Conservation (phyloP, 2,888 invertebrate species). For the Hypena proboscidalis region DNA sequence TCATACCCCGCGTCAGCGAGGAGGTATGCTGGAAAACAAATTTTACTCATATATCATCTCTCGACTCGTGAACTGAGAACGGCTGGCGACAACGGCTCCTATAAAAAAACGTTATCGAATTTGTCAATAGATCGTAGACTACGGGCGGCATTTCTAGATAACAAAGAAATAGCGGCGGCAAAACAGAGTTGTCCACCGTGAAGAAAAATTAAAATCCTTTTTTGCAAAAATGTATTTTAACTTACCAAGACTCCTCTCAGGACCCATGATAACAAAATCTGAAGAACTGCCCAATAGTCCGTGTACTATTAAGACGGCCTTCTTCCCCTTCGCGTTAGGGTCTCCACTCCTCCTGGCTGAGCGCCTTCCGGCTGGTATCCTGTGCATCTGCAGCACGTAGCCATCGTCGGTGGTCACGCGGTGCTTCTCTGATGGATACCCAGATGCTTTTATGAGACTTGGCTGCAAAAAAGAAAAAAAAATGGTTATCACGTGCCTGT, state of each 20-base stretch:
- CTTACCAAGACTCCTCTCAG: constrained; percentile 86
- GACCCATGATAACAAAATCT: constrained; percentile 89
- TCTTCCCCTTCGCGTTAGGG: constrained; percentile 61
- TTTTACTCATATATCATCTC: too few relatives aligned
- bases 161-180: too few relatives aligned
- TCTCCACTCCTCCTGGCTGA: constrained; percentile 54
- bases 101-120: too few relatives aligned
- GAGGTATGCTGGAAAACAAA: constrained; percentile 78
- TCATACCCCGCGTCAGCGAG: constrained; percentile 86
- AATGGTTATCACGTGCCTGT: too few relatives aligned
- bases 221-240: too few relatives aligned
- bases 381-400: constrained; percentile 86
- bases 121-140: too few relatives aligned
- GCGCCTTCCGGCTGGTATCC: constrained; percentile 82
- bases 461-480: constrained; percentile 61
- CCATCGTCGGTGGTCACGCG: constrained; percentile 84
- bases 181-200: too few relatives aligned
- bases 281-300: constrained; percentile 88
- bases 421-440: constrained; percentile 82
- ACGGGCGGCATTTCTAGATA: too few relatives aligned
- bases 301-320: constrained; percentile 81
- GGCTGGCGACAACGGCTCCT: too few relatives aligned
- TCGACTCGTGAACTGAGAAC: too few relatives aligned
- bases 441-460: constrained; percentile 71
- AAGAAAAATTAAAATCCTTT: too few relatives aligned